phyloP scores from a whole-genome alignment of 1,140 invertebrate species.

The Drosophila obscura region DNA sequence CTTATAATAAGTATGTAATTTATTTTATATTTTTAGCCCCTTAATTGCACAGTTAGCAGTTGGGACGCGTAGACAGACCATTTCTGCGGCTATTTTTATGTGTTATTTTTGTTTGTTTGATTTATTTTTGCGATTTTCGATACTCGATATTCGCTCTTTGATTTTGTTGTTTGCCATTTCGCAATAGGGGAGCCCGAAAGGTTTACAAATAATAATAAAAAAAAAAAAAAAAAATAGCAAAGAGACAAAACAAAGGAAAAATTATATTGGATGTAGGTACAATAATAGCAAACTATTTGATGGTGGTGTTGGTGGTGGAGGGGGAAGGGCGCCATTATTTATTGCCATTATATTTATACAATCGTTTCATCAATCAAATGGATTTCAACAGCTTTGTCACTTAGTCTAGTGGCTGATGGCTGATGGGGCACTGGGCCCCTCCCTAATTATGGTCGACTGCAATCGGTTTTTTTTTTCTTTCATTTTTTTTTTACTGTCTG shows the following conservation, averaged over 20 bases:
- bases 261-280: background rate
- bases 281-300: conserved; percentile 14
- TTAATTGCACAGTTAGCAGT: conserved; percentile 66
- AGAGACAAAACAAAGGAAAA: conserved; percentile 10
- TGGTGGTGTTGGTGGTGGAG: accelerated
- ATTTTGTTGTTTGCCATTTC: conserved; percentile 16
- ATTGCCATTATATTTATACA: conserved; percentile 69
- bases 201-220: background rate
- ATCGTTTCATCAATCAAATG: conserved; percentile 74
- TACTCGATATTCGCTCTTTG: background rate
- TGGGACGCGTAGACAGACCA: conserved; percentile 41
- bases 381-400: conserved; percentile 65
- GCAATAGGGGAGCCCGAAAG: conserved; percentile 25
- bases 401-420: conserved; percentile 3
- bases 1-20: background rate
- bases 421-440: conserved; percentile 1
- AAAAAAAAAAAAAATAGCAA: conserved; percentile 1
- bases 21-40: conserved; percentile 21
- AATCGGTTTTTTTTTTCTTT: conserved; percentile 38
- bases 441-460: conserved; percentile 48
- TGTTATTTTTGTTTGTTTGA: background rate
- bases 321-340: conserved; percentile 51
- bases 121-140: conserved; percentile 1
- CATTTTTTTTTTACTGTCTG: background rate
- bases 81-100: conserved; percentile 9